phyloP scores from a whole-genome alignment of 2,113 vertebrate species.

The Eretmochelys imbricata region DNA sequence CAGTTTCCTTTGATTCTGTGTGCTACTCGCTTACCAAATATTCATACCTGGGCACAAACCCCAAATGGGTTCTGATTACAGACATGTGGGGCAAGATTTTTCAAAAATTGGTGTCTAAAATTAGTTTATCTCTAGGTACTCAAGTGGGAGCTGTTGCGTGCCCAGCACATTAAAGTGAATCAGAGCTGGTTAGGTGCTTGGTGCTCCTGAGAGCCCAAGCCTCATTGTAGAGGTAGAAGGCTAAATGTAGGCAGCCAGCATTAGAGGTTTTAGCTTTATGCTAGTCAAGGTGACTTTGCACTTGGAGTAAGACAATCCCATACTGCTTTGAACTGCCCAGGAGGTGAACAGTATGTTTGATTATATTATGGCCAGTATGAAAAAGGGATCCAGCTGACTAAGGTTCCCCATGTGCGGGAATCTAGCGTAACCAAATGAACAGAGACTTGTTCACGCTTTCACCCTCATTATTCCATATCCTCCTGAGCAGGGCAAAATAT shows the following conservation, averaged over 20 bases:
- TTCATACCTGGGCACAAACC: accelerated
- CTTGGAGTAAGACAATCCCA: neutral
- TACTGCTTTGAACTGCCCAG: neutral
- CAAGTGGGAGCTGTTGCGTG: neutral
- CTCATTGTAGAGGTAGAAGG: neutral
- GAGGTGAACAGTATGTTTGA: neutral
- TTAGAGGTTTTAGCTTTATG: neutral
- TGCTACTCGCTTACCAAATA: accelerated
- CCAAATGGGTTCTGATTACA: neutral
- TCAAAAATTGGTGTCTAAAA: neutral
- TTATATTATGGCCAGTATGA: neutral
- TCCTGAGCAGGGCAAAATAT: neutral
- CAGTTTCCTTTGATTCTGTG: accelerated
- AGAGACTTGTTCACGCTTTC: neutral
- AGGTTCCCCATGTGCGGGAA: neutral
- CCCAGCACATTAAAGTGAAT: neutral
- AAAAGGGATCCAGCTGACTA: neutral
- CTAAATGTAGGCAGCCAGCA: neutral
- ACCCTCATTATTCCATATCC: neutral
- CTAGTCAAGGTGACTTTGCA: neutral
- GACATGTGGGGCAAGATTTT: accelerated
- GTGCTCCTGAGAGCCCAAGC: neutral
- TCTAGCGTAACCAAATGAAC: neutral
- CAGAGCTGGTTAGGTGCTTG: no score
- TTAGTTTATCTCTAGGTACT: neutral